These are phyloP conservation scores for Ips nitidus DNA, from an alignment of 1,140 invertebrate genomes.

Conservation along the genomic window DNA sequence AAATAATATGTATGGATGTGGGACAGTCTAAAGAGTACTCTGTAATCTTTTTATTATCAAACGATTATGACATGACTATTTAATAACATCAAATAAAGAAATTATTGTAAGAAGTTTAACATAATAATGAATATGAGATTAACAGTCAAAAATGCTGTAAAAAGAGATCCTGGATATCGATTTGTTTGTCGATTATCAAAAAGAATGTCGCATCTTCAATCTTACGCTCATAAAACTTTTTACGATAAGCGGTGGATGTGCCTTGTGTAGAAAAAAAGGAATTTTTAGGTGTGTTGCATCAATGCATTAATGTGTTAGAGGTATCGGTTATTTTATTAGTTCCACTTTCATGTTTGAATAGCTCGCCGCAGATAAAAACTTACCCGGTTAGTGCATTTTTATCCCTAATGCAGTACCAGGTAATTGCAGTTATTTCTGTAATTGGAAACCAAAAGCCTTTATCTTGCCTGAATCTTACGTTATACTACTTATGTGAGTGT, in stretches of 20 bases:
- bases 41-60: too few relatives aligned
- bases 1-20: too few relatives aligned
- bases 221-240: slow-evolving; percentile 6
- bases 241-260: neutral
- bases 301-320: slow-evolving; percentile 7
- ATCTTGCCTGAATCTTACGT: neutral
- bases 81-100: too few relatives aligned
- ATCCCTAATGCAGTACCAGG: neutral
- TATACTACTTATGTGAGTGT: neutral
- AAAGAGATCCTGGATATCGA: slow-evolving; percentile 6
- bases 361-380: slow-evolving; percentile 1
- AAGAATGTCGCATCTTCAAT: slow-evolving; percentile 3
- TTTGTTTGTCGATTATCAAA: slow-evolving; percentile 4
- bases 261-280: slow-evolving; percentile 1
- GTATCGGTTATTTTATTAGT: slow-evolving; percentile 9
- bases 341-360: slow-evolving; percentile 3
- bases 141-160: neutral
- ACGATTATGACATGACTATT: too few relatives aligned
- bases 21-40: too few relatives aligned
- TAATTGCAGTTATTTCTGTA: slow-evolving; percentile 1
- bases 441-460: neutral
- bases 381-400: slow-evolving; percentile 1
- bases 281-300: slow-evolving; percentile 13
- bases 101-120: neutral
- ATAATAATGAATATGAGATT: neutral